A percentile compares a stretch with the other conserved stretches of the same genome.
Conservation (phyloP, 2,888 invertebrate genomes). For the Polylopha cassiicola region DNA sequence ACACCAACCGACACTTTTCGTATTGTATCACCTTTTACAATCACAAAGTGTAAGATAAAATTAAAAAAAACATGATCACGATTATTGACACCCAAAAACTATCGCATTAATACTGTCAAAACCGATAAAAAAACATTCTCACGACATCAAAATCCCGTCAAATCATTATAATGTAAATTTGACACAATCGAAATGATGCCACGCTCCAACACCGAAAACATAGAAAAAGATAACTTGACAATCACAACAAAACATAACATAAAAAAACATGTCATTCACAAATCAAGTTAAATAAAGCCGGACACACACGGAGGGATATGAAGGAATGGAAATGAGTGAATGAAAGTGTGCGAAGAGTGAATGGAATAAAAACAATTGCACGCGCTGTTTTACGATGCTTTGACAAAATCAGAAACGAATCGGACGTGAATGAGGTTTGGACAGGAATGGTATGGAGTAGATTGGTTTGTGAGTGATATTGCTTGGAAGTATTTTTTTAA, state of each 20-base stretch:
- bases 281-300: slow-evolving; percentile 66
- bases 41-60: slow-evolving; percentile 24
- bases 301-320: slow-evolving; percentile 49
- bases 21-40: too few relatives aligned
- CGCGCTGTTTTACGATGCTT: slow-evolving; percentile 69
- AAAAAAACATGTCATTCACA: slow-evolving; percentile 69
- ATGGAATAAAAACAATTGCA: slow-evolving; percentile 74
- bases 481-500: too few relatives aligned
- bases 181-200: slow-evolving; percentile 70
- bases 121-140: slow-evolving; percentile 49
- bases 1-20: too few relatives aligned
- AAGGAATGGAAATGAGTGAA: slow-evolving; percentile 21
- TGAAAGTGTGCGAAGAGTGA: slow-evolving; percentile 47
- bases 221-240: slow-evolving; percentile 51
- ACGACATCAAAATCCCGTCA: slow-evolving; percentile 44
- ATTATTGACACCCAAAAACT: too few relatives aligned
- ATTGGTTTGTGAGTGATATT: too few relatives aligned
- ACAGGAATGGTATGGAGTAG: slow-evolving; percentile 36
- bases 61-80: slow-evolving; percentile 26
- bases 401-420: slow-evolving; percentile 71
- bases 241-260: slow-evolving; percentile 38
- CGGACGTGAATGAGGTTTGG: slow-evolving; percentile 66
- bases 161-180: slow-evolving; percentile 66
- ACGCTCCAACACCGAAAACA: slow-evolving; percentile 51
- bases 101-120: too few relatives aligned